A percentile compares a stretch with the other conserved stretches of the same genome.
Conservation (phyloP, 2,888 invertebrate species). For the Caenorhabditis imperialis region DNA sequence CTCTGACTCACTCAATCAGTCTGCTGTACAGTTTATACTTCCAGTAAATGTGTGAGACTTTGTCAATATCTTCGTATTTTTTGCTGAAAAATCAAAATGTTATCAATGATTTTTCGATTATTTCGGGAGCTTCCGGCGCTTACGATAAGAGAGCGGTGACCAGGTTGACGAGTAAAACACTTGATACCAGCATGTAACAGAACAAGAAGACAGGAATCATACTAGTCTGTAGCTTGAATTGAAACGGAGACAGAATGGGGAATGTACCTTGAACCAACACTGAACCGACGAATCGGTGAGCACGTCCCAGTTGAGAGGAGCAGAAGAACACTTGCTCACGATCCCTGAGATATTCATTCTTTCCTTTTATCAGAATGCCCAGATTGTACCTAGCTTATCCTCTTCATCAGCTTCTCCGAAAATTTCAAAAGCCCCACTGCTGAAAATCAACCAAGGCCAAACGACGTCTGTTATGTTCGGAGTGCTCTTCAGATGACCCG, state of each 20-base stretch:
- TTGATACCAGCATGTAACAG: conserved; percentile 63
- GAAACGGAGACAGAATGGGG: not conserved
- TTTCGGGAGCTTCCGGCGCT: conserved; percentile 5
- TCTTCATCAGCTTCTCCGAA: conserved; percentile 65
- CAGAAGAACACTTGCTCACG: conserved; percentile 51
- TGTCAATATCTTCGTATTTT: conserved; percentile 62
- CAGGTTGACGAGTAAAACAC: conserved; percentile 63
- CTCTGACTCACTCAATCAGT: conserved; percentile 48
- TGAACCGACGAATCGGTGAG: conserved; percentile 58
- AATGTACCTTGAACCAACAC: conserved; percentile 59
- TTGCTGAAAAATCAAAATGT: conserved; percentile 56
- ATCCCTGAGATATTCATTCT: conserved; percentile 23
- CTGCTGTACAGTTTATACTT: conserved; percentile 60
- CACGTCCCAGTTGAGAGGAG: conserved; percentile 51
- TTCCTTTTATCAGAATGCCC: not conserved
- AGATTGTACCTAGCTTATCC: conserved; percentile 48
- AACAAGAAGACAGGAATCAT: conserved; percentile 61
- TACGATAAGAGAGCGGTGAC: conserved; percentile 66
- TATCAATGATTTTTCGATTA: conserved; percentile 3
- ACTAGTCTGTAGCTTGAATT: conserved; percentile 43
- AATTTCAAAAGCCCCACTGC: conserved; percentile 65
- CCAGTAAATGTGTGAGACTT: conserved; percentile 63
- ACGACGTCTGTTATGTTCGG: conserved; percentile 54
- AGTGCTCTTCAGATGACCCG: conserved; percentile 55
- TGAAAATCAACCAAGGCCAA: conserved; percentile 63